Conservation (phyloP, 2,888 invertebrate genomes). For the Apotomis turbidana region DNA sequence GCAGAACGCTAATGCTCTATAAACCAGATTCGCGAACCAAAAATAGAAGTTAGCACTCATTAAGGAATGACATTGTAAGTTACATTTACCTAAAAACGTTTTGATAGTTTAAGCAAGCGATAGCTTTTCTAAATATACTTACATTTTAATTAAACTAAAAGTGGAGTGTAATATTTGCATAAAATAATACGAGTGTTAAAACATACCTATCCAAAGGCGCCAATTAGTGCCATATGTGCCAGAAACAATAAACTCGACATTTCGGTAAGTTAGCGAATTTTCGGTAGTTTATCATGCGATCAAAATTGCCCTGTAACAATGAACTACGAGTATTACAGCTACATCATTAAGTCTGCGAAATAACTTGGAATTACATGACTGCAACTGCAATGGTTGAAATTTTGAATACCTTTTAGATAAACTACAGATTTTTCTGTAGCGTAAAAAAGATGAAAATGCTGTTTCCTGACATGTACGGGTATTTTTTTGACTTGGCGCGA, state of each 20-base stretch:
- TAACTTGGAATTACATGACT: neutral
- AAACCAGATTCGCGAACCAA: conserved; percentile 49
- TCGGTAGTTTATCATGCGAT: no score
- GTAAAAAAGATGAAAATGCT: no score
- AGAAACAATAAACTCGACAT: neutral
- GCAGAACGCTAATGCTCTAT: conserved; percentile 41
- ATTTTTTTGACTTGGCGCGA: no score
- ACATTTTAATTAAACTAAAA: neutral
- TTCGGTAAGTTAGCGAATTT: conserved; percentile 19
- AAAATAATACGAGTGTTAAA: conserved; percentile 1
- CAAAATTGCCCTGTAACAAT: no score
- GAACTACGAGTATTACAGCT: no score
- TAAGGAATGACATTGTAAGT: conserved; percentile 35
- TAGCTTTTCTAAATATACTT: neutral
- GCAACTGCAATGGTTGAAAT: no score
- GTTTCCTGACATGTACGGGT: no score
- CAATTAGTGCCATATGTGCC: conserved; percentile 14
- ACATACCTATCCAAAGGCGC: neutral
- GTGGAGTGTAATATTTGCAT: conserved; percentile 18
- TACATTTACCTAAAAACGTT: neutral
- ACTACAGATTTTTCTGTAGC: no score
- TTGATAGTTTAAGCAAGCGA: neutral
- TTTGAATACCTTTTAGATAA: no score
- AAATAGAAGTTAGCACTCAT: conserved; percentile 8
- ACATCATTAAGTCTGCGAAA: neutral